These are phyloP conservation scores for Amitus sp. DNA, from an alignment of 2,888 invertebrate species.

Conservation along the genomic window DNA sequence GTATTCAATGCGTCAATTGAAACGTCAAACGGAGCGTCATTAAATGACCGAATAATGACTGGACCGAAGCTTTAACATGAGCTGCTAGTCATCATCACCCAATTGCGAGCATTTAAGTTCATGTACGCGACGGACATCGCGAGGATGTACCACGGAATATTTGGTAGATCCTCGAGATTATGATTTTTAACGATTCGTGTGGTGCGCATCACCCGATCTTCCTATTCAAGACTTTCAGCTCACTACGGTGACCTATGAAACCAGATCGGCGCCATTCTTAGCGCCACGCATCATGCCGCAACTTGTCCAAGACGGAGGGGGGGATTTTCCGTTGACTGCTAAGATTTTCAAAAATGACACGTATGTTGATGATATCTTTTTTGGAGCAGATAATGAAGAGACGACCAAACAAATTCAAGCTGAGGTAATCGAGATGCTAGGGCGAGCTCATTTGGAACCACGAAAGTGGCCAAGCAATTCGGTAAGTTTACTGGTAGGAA, in stretches of 20 bases:
- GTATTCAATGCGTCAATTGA: conserved; percentile 49
- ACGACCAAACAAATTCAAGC: neutral
- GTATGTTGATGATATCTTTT: conserved; percentile 13
- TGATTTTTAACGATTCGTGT: conserved; percentile 44
- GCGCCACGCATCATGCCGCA: conserved; percentile 21
- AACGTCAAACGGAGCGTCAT: conserved; percentile 26
- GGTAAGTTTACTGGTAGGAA: neutral
- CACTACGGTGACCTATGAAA: conserved; percentile 18
- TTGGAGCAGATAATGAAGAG: conserved; percentile 8
- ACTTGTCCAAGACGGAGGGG: conserved; percentile 17
- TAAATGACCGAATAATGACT: conserved; percentile 41
- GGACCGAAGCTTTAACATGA: conserved; percentile 39
- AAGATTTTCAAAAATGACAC: conserved; percentile 5
- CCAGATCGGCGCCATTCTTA: conserved; percentile 14
- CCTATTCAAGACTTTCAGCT: conserved; percentile 8
- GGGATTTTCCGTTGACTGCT: neutral
- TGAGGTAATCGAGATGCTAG: neutral
- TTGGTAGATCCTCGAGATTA: conserved; percentile 22
- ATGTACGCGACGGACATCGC: conserved; percentile 43
- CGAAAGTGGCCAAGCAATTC: conserved; percentile 15
- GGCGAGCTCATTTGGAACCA: neutral
- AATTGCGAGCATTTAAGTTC: conserved; percentile 18
- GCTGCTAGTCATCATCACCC: conserved; percentile 8
- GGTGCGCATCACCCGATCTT: conserved; percentile 17
- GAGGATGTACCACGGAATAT: conserved; percentile 47